phyloP scores from a whole-genome alignment of 2,888 invertebrate genomes.

The Gastracanthus pulcherrimus region DNA sequence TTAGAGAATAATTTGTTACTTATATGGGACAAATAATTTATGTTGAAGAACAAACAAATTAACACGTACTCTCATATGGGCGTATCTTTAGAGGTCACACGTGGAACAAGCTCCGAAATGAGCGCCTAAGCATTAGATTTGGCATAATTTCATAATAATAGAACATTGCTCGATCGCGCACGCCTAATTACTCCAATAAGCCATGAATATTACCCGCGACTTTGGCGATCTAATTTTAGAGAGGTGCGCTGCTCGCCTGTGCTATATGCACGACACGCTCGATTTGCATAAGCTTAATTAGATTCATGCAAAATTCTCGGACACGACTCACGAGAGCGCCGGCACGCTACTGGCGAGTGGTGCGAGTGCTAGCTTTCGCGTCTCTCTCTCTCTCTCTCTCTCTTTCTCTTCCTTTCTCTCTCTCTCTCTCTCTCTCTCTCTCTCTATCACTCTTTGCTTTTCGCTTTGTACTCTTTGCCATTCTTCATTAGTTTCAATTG shows the following conservation, averaged over 20 bases:
- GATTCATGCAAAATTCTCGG: constrained; percentile 25
- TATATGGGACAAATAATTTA: no score
- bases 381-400: constrained; percentile 10
- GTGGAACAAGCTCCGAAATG: no score
- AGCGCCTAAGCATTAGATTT: neutral
- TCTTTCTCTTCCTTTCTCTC: neutral
- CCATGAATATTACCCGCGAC: neutral
- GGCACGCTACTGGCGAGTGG: no score
- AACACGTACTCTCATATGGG: neutral
- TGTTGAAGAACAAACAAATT: no score
- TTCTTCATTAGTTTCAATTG: constrained; percentile 47
- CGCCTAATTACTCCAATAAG: neutral
- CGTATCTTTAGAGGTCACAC: neutral
- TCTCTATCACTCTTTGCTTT: neutral
- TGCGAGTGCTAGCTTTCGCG: neutral
- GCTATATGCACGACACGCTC: neutral
- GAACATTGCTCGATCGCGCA: neutral
- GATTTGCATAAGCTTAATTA: constrained; percentile 44
- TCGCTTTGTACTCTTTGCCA: constrained; percentile 32
- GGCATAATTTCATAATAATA: neutral
- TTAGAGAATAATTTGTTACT: no score
- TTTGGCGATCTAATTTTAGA: constrained; percentile 24
- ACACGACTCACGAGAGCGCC: no score
- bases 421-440: no score
- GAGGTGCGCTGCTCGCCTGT: neutral